Base-by-base conservation (phyloP, 1,140 invertebrate species). In the Drosophila micromelanica region DNA sequence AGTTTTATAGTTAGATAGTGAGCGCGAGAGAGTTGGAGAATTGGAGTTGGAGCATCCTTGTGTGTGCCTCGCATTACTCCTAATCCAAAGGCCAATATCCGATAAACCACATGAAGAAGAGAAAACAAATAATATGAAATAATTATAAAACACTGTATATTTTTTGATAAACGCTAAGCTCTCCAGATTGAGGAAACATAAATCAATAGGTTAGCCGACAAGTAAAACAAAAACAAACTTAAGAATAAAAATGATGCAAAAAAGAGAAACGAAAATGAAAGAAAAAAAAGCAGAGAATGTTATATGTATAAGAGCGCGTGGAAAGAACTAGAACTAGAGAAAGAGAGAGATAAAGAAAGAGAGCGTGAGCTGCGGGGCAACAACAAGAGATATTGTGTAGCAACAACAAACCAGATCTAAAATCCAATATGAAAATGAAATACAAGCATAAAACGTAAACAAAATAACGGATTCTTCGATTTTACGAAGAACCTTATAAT, bases 401-500 rank as follows among this genome's bases (percentile, higher is more conserved):
- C 32, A 48, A n/a, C 37, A 42, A 43, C 6, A 61, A 60, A 52
- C n/a, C 69, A 75, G 48, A 60, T 62, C 49, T 27, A 73, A 60
- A 63, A 63, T 23, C 27, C 69, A 69, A 40, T 51, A 57, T 51
- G 27, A 54, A 32, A 63, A 59, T 7, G 64, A 43, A 48, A 61
- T 15, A 62, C 42, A 71, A 59, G 32, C 7, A 69, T n/a, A 86
- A 60, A 60, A 61, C 43, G 51, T 67, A 63, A 45, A 55, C 60
- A 69, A 73, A 60, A 84, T 69, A 76, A 85, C 51, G 68, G 72
- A 80, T 82, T 73, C 90, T 91, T 91, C 90, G 90, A 91, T 91
- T 91, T 91, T 91, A 90, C 79, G 90, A 91, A 91, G 90, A 75
- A 71, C 79, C 89, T 85, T 76, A 79, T 90, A 90, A 90, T 90